Percentiles rank a stretch among this genome's conserved stretches.
Evolutionary conservation across 1,140 invertebrate genomes (phyloP).

Genomic region (Riptortus pedestris): DNA sequence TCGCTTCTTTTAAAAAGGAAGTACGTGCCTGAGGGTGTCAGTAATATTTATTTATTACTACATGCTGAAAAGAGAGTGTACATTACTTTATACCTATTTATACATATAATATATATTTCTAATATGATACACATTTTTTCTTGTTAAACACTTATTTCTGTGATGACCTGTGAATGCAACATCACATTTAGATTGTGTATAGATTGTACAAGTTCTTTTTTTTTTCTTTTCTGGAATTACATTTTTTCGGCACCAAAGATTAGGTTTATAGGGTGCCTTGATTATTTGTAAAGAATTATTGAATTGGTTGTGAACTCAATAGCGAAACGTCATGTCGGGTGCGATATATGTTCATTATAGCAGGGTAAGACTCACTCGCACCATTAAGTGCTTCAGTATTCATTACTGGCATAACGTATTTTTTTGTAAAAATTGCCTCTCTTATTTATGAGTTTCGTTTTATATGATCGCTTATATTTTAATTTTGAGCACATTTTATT

Average conservation of each 20-base stretch:
- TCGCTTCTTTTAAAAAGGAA: background rate
- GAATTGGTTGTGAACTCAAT: slow-evolving; percentile 3
- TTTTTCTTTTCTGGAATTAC: background rate
- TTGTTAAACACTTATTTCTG: slow-evolving; percentile 1
- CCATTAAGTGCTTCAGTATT: background rate
- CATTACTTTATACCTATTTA: slow-evolving; percentile 13
- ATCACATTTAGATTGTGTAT: slow-evolving; percentile 3
- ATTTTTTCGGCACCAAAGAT: slow-evolving; percentile 14
- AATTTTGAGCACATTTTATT: background rate
- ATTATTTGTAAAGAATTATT: background rate
- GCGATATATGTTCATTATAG: background rate
- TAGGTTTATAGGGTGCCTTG: slow-evolving; percentile 5
- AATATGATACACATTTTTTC: background rate
- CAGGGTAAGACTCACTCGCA: background rate
- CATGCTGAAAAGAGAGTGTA: background rate
- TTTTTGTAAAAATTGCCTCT: background rate
- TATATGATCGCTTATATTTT: background rate
- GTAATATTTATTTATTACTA: background rate
- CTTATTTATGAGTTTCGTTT: background rate
- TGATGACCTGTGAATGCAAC: background rate
- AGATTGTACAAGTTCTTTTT: background rate
- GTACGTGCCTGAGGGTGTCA: background rate
- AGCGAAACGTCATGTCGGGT: background rate
- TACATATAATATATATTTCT: slow-evolving; percentile 13
- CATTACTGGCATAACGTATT: background rate